These are phyloP conservation scores for Rallus crepitans DNA, from an alignment of 2,797 vertebrate species.

Conservation along the genomic window DNA sequence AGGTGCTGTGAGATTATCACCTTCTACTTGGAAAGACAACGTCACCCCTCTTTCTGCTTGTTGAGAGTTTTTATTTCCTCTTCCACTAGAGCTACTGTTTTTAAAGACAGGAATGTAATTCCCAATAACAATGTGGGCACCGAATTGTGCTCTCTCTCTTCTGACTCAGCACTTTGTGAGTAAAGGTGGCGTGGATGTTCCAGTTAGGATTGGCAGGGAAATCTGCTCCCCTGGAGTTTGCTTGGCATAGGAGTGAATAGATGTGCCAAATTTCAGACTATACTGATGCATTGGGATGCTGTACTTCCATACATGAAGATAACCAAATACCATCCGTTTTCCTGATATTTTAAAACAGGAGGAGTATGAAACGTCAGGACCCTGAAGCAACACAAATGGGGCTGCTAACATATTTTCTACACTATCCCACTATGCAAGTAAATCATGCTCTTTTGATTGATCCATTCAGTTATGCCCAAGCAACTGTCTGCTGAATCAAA, in stretches of 20 bases:
- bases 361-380: background rate
- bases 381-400: background rate
- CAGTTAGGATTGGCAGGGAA: background rate
- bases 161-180: background rate
- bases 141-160: background rate
- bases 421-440: background rate
- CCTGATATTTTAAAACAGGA: background rate
- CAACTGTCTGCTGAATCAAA: background rate
- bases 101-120: background rate
- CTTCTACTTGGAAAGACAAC: background rate
- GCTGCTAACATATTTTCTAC: background rate
- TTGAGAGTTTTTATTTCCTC: background rate
- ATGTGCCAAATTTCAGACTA: background rate
- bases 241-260: background rate
- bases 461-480: slow-evolving; percentile 2
- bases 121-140: background rate
- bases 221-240: background rate
- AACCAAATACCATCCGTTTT: background rate
- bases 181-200: background rate
- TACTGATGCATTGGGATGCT: background rate
- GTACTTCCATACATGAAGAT: background rate
- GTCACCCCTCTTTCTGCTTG: background rate
- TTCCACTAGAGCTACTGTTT: background rate
- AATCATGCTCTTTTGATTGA: background rate
- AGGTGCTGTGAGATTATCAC: background rate